These are phyloP conservation scores for Centrocercus urophasianus DNA, from an alignment of 2,113 vertebrate genomes.

Conservation along the genomic window DNA sequence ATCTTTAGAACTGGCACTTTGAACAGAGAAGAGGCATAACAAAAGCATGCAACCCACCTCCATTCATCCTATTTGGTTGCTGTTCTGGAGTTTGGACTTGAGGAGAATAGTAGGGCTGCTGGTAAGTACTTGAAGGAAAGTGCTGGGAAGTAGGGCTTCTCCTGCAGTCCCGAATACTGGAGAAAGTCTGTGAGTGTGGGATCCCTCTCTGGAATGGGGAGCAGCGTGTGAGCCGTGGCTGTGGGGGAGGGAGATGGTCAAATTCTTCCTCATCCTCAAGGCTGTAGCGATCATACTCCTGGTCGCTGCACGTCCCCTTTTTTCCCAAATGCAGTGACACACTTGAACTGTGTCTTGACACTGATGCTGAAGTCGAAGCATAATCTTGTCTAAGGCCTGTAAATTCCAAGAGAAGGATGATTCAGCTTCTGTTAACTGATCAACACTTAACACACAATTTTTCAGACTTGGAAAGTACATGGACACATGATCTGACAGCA, in stretches of 20 bases:
- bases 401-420: conserved; percentile 20
- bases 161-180: conserved; percentile 91
- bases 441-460: background rate
- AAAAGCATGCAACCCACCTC: conserved; percentile 80
- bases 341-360: conserved; percentile 88
- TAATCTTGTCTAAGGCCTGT: conserved; percentile 96
- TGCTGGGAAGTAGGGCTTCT: conserved; percentile 88
- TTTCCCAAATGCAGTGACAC: conserved; percentile 85
- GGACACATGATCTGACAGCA: background rate
- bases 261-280: conserved; percentile 95
- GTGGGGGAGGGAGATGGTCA: conserved; percentile 92
- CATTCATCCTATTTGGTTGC: conserved; percentile 83
- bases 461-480: background rate
- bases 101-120: conserved; percentile 83
- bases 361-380: conserved; percentile 91
- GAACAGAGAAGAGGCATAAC: background rate
- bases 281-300: conserved; percentile 88
- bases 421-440: background rate
- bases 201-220: conserved; percentile 90
- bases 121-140: conserved; percentile 85
- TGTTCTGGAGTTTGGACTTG: conserved; percentile 84
- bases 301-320: conserved; percentile 82
- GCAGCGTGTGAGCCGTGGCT: conserved; percentile 89
- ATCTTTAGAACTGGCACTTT: background rate
- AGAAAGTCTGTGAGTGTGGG: conserved; percentile 96